Evolutionary conservation across 92 coral and sea anemone genomes (phyloP).

Genomic region (Diadumene lineata): DNA sequence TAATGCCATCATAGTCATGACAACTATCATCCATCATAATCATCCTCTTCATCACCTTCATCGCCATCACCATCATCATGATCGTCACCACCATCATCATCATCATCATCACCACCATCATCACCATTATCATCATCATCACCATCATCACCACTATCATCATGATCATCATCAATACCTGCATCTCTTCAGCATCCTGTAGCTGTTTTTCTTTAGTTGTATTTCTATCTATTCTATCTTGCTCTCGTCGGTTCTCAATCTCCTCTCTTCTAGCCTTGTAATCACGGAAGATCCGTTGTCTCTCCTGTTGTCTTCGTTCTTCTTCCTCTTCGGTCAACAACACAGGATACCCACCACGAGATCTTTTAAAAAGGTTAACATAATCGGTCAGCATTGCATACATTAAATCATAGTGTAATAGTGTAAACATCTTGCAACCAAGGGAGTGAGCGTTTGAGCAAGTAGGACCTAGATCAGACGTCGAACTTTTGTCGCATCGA

Average conservation of each 20-base stretch:
- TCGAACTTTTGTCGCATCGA: no score
- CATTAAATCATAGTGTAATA: no score
- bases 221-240: slow-evolving; percentile 84
- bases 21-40: neutral
- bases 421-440: no score
- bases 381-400: no score
- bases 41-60: neutral
- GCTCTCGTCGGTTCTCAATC: slow-evolving; percentile 75
- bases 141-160: neutral
- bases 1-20: neutral
- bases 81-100: neutral
- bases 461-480: no score
- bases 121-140: neutral
- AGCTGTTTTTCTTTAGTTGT: slow-evolving; percentile 89
- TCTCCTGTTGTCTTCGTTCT: slow-evolving; percentile 55
- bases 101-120: neutral
- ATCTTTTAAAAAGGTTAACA: slow-evolving; percentile 30
- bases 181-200: slow-evolving; percentile 88
- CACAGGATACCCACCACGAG: slow-evolving; percentile 90
- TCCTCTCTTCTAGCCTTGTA: slow-evolving; percentile 83
- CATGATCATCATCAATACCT: slow-evolving; percentile 42
- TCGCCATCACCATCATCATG: neutral
- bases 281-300: slow-evolving; percentile 76
- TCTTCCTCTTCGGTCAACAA: slow-evolving; percentile 84
- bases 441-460: no score